These are phyloP conservation scores for Hydrolagus affinis DNA, from an alignment of 2,113 vertebrate genomes.

Conservation along the genomic window DNA sequence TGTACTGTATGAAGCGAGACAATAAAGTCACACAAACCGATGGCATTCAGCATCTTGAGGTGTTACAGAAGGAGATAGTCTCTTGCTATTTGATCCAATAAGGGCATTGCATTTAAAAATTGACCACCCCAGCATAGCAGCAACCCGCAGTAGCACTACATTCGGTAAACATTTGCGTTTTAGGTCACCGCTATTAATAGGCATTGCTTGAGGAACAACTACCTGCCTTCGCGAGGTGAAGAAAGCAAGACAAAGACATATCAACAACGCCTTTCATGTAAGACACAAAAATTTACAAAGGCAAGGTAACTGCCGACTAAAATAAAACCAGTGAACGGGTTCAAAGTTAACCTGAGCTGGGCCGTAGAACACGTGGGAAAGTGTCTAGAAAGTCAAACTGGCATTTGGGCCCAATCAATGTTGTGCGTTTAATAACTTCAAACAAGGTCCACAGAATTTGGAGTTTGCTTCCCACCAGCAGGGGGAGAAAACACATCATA, in stretches of 20 bases:
- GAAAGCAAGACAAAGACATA: background rate
- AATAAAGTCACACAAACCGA: background rate
- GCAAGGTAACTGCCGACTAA: background rate
- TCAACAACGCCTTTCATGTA: too few species aligned
- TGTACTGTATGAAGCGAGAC: background rate
- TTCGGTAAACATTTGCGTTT: background rate
- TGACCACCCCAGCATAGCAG: background rate
- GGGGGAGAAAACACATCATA: constrained; percentile 49
- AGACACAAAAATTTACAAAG: background rate
- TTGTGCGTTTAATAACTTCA: too few species aligned
- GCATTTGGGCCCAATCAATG: background rate
- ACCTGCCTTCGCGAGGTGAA: background rate
- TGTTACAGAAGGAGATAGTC: background rate
- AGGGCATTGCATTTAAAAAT: background rate
- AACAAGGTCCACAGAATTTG: background rate
- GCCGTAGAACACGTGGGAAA: background rate
- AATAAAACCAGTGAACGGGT: background rate
- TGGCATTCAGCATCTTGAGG: background rate
- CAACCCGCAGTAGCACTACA: background rate
- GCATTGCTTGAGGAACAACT: background rate
- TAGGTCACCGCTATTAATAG: background rate
- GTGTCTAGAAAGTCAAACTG: background rate
- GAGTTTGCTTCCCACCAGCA: constrained; percentile 40
- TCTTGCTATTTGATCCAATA: background rate
- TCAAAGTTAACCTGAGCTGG: background rate